Evolutionary conservation across 2,888 invertebrate genomes (phyloP).

Genomic region (Drosophila yooni): DNA sequence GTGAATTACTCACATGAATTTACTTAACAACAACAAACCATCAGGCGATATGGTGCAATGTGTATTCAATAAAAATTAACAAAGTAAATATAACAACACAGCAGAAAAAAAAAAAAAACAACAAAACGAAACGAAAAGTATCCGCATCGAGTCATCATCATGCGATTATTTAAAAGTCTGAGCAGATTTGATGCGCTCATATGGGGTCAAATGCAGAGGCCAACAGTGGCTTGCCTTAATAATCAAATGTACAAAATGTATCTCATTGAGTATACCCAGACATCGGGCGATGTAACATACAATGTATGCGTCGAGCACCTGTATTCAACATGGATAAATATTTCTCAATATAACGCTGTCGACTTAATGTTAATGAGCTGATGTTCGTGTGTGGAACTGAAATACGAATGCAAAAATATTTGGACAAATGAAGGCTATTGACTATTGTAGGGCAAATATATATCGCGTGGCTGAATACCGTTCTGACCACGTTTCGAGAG

Average conservation of each 20-base stretch:
- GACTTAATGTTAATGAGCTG: constrained; percentile 37
- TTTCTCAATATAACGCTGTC: constrained; percentile 15
- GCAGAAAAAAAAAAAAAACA: background rate
- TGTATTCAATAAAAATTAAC: background rate
- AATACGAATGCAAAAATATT: constrained; percentile 4
- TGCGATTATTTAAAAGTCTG: constrained; percentile 23
- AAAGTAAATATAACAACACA: background rate
- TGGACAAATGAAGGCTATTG: constrained; percentile 13
- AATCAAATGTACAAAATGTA: constrained; percentile 32
- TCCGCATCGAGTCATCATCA: constrained; percentile 15
- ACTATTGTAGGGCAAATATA: constrained; percentile 1
- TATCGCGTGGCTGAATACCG: constrained; percentile 18
- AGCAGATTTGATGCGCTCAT: constrained; percentile 10
- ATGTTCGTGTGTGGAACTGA: constrained; percentile 10
- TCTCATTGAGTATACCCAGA: constrained; percentile 29
- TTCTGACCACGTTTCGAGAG: constrained; percentile 30
- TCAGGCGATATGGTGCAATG: constrained; percentile 32
- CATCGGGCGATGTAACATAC: constrained; percentile 24
- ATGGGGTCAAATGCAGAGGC: constrained; percentile 30
- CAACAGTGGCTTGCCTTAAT: constrained; percentile 33
- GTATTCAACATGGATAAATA: constrained; percentile 3
- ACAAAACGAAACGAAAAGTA: background rate
- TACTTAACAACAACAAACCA: constrained; percentile 10
- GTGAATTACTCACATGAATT: constrained; percentile 14
- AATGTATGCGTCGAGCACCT: background rate